These are phyloP conservation scores for Scaptomyza polygonia DNA, from an alignment of 2,888 invertebrate species.

Conservation along the genomic window DNA sequence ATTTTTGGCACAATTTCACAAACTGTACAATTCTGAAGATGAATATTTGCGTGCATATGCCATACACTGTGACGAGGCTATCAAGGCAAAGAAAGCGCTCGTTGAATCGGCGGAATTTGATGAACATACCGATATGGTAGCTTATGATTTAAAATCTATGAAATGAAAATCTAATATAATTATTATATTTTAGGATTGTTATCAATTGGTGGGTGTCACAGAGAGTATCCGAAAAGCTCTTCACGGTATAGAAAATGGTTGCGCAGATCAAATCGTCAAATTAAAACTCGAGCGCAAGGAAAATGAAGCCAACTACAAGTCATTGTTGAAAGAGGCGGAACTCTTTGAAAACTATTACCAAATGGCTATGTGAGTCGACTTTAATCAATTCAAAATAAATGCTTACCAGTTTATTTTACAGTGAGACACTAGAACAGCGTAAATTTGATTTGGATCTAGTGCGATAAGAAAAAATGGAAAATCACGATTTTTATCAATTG, in stretches of 20 bases:
- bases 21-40: background rate
- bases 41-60: slow-evolving; percentile 13
- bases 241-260: background rate
- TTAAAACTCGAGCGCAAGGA: background rate
- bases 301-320: slow-evolving; percentile 1
- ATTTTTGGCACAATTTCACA: slow-evolving; percentile 4
- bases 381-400: background rate
- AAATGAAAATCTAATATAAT: background rate
- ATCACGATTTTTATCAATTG: too few species aligned
- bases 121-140: slow-evolving; percentile 38
- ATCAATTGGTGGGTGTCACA: background rate
- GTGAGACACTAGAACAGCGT: slow-evolving; percentile 2
- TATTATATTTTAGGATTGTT: slow-evolving; percentile 7
- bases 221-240: background rate
- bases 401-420: slow-evolving; percentile 9
- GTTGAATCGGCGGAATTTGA: slow-evolving; percentile 2
- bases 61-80: slow-evolving; percentile 15
- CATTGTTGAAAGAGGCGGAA: slow-evolving; percentile 4
- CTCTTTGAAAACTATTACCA: slow-evolving; percentile 11
- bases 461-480: background rate
- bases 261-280: background rate
- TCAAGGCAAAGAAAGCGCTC: background rate
- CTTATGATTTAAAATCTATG: background rate
- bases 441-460: background rate
- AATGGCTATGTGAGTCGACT: slow-evolving; percentile 19